These are phyloP conservation scores for Ophion slaviceki DNA, from an alignment of 2,888 invertebrate species.

Conservation along the genomic window DNA sequence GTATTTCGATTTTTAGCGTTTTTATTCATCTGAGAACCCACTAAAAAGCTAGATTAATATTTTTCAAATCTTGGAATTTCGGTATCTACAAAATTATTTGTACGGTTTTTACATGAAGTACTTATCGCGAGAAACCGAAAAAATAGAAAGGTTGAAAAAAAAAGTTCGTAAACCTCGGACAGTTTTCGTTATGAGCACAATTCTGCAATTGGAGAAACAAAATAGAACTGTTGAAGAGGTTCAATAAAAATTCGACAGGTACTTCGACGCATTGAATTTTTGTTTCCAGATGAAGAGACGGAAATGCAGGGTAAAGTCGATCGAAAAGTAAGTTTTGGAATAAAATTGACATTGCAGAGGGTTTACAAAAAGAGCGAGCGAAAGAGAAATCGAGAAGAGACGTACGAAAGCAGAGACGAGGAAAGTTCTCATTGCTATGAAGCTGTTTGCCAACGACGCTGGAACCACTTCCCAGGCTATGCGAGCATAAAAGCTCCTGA, in stretches of 20 bases:
- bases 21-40: neutral
- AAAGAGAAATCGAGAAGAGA: neutral
- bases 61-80: neutral
- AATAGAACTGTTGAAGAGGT: neutral
- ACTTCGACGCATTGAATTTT: constrained; percentile 24
- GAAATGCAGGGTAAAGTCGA: constrained; percentile 14
- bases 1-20: neutral
- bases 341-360: constrained; percentile 37
- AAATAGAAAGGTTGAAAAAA: neutral
- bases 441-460: constrained; percentile 45
- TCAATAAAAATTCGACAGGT: neutral
- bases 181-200: too few relatives aligned
- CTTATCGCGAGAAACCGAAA: neutral
- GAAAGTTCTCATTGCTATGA: constrained; percentile 21
- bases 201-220: too few relatives aligned
- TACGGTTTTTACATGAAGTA: too few relatives aligned
- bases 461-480: constrained; percentile 40
- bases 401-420: constrained; percentile 19
- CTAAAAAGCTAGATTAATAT: neutral
- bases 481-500: constrained; percentile 62
- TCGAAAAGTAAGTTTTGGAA: constrained; percentile 48
- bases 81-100: too few relatives aligned
- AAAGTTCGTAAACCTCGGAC: too few relatives aligned
- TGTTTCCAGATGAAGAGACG: constrained; percentile 3
- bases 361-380: neutral